Evolutionary conservation across 2,888 invertebrate species (phyloP).

Genomic region (Eulithis prunata): DNA sequence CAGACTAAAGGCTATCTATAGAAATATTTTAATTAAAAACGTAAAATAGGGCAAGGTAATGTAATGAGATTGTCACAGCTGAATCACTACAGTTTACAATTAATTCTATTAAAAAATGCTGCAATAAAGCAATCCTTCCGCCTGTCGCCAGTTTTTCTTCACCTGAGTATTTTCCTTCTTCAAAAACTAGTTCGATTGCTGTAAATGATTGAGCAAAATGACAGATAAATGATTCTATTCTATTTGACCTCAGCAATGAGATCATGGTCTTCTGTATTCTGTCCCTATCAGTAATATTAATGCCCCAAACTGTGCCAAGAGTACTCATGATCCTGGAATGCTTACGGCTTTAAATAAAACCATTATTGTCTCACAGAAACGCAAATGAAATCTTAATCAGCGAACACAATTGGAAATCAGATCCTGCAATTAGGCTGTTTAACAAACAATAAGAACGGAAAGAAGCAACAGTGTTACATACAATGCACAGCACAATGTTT

Average conservation of each 20-base stretch:
- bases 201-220: not conserved
- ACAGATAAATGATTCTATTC: slow-evolving; percentile 1
- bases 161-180: slow-evolving; percentile 3
- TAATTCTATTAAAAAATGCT: not conserved
- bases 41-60: not conserved
- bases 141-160: not conserved
- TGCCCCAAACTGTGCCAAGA: slow-evolving; percentile 28
- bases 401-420: slow-evolving; percentile 28
- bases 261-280: not conserved
- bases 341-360: slow-evolving; percentile 16
- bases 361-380: slow-evolving; percentile 27
- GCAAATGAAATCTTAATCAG: slow-evolving; percentile 11
- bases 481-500: slow-evolving; percentile 44
- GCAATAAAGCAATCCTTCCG: not conserved
- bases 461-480: slow-evolving; percentile 42
- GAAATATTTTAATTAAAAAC: not conserved
- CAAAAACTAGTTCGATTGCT: not conserved
- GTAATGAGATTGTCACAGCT: not conserved
- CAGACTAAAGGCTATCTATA: too few relatives aligned
- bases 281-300: slow-evolving; percentile 1
- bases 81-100: slow-evolving; percentile 3
- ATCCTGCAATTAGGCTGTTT: slow-evolving; percentile 38
- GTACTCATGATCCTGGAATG: slow-evolving; percentile 18
- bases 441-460: slow-evolving; percentile 45
- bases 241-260: not conserved